Percentiles rank a stretch among this genome's conserved stretches.
phyloP scores from a whole-genome alignment of 2,888 invertebrate genomes.

The Epirrhoe alternata region DNA sequence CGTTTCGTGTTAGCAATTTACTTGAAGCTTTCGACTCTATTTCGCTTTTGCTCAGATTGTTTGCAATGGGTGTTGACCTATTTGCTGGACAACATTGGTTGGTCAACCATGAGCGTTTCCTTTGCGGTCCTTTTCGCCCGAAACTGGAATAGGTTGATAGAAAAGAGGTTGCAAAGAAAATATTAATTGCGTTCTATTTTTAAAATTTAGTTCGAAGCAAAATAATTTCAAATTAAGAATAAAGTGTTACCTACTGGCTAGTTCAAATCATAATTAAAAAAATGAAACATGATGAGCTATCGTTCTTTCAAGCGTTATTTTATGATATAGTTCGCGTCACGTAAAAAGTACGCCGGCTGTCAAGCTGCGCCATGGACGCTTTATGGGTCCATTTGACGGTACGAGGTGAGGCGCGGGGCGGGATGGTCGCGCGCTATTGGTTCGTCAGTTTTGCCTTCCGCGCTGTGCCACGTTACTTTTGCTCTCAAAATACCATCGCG shows the following conservation, averaged over 20 bases:
- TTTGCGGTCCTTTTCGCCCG: neutral
- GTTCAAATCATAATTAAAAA: neutral
- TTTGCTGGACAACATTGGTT: conserved; percentile 11
- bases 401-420: too few species aligned
- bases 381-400: too few species aligned
- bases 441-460: too few species aligned
- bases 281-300: too few species aligned
- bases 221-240: neutral
- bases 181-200: neutral
- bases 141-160: neutral
- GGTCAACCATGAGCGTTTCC: neutral
- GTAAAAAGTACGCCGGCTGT: too few species aligned
- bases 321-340: too few species aligned
- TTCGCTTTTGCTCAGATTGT: conserved; percentile 8
- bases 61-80: conserved; percentile 15
- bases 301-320: too few species aligned
- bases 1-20: conserved; percentile 7
- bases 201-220: neutral
- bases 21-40: conserved; percentile 1
- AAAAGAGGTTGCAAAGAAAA: neutral
- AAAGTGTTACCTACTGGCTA: neutral
- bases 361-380: too few species aligned
- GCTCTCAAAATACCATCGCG: too few species aligned
- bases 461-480: too few species aligned
- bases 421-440: too few species aligned